Evolutionary conservation across 2,888 invertebrate species (phyloP), one percentile per base, ranked within the genome.

Genomic region (Alcis repandata): DNA sequence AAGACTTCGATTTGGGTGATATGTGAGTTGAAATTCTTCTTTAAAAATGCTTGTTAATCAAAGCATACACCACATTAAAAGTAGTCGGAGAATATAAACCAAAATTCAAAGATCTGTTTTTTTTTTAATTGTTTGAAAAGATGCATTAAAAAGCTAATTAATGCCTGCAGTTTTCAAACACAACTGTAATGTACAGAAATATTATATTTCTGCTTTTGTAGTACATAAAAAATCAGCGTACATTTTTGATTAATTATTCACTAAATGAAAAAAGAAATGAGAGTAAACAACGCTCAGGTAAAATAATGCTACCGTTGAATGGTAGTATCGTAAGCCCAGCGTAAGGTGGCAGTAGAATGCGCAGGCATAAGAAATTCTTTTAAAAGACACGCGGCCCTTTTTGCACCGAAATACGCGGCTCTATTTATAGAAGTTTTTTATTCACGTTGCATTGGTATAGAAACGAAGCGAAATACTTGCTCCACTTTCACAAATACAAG

Each of bases 1-100:
- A 83, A 53, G 87, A 90, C 58, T 79, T 83, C 56, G 70, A 77
- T 49, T 62, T 78, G 60, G 79, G 52, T 48, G 73, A 72, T 1
- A 67, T 63, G 85, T 85, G 72, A 85, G 85, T 82, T 11, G 13
- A 13, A 9, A 20, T 52, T 6, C 13, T 32, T 6, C 27, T 27
- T 27, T 27, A 27, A 27, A 27, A 6, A 4, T 4, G 3, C 27
- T 27, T 27, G 27, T 6, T 27, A 27, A 27, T 27, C 27, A 6
- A 27, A 27, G 27, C 2, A 6, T 27, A 6, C 27, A n/a, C 27
- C 3, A 4, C 27, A 4, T 27, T 27, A 2, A 4, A 27, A 6
- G 6, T 6, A 4, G 6, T 27, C 6, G 6, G 27, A 27, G 6
- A 27, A 27, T 6, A 27, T 6, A 27, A 27, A 27, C 3, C 27